Percentiles rank a stretch among this genome's conserved stretches.
Evolutionary conservation across 2,797 vertebrate species (phyloP).

Genomic region (Carduelis carduelis): DNA sequence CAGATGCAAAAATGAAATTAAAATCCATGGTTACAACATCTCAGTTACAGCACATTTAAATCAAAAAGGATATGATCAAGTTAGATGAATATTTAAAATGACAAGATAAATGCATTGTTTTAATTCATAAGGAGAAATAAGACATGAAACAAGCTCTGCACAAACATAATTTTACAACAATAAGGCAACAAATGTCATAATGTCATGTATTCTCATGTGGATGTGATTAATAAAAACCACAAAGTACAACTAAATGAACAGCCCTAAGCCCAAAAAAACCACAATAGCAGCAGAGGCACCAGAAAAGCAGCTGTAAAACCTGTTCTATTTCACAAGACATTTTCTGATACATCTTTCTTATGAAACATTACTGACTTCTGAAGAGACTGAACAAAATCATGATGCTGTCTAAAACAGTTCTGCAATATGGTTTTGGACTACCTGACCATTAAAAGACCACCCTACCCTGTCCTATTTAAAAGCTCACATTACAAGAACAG

Average conservation of each 20-base stretch:
- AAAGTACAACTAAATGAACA: background rate
- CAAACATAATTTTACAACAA: background rate
- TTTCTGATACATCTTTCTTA: background rate
- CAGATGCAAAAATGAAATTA: slow-evolving; percentile 10
- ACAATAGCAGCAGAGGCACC: background rate
- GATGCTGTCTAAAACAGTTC: background rate
- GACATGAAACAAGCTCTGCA: background rate
- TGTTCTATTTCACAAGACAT: background rate
- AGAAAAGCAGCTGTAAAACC: background rate
- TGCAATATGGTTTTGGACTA: background rate
- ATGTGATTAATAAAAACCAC: background rate
- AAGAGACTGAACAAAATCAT: background rate
- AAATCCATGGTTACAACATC: background rate
- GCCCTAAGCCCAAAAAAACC: background rate
- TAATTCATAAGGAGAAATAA: background rate
- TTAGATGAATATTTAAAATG: background rate
- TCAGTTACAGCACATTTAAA: slow-evolving; percentile 1
- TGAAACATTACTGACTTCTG: background rate
- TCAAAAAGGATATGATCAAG: slow-evolving; percentile 18
- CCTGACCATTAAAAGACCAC: background rate
- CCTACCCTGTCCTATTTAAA: background rate
- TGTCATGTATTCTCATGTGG: background rate
- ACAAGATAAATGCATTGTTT: slow-evolving; percentile 1
- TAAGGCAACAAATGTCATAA: background rate
- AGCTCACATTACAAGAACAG: background rate